These are phyloP conservation scores for Trachelus tabidus DNA, from an alignment of 2,888 invertebrate genomes.

Conservation along the genomic window DNA sequence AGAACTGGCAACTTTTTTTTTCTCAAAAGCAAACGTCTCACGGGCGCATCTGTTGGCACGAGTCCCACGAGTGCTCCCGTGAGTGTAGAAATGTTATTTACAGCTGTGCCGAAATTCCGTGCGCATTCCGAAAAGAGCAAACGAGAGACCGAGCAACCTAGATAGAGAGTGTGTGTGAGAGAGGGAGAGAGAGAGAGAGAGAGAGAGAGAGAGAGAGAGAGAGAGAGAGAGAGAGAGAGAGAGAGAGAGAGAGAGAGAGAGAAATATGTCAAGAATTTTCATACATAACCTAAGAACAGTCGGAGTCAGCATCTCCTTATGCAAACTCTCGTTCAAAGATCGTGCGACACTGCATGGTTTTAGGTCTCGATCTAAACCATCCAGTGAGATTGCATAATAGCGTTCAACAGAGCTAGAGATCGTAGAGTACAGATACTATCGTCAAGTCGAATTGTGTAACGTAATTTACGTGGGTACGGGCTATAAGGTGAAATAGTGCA, in stretches of 20 bases:
- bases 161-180: no score
- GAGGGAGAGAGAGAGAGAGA: no score
- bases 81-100: neutral
- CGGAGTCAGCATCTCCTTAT: neutral
- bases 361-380: neutral
- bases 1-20: neutral
- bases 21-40: neutral
- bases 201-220: neutral
- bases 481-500: slow-evolving; percentile 28
- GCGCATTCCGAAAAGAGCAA: neutral
- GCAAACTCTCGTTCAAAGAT: neutral
- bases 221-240: neutral
- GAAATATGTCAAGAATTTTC: neutral
- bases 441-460: neutral
- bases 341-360: neutral
- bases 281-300: neutral
- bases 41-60: neutral
- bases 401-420: neutral
- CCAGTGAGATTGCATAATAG: neutral
- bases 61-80: neutral
- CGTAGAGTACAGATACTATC: neutral
- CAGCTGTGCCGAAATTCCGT: neutral
- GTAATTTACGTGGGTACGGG: slow-evolving; percentile 31
- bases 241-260: neutral
- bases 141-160: neutral